A percentile compares a stretch with the other conserved stretches of the same genome.
Evolutionary conservation across 2,113 vertebrate species (phyloP).

Genomic region (Cheilinus undulatus): DNA sequence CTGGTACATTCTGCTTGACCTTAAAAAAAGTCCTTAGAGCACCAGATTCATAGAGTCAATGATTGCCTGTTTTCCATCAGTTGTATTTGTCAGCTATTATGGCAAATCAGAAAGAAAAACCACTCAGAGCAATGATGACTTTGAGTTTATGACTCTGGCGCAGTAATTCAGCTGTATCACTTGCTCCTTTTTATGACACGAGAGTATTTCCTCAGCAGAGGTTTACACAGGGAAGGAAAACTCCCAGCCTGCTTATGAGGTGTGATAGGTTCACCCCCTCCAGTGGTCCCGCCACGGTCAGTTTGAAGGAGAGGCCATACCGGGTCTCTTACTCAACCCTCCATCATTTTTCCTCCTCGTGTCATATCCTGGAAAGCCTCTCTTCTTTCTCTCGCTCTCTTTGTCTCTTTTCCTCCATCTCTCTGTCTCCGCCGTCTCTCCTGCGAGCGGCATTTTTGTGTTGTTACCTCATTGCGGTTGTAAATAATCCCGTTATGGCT

Average conservation of each 20-base stretch:
- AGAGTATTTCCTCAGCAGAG: slow-evolving; percentile 27
- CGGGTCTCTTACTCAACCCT: slow-evolving; percentile 39
- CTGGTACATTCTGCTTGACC: neutral
- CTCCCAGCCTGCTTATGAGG: slow-evolving; percentile 41
- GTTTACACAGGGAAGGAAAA: slow-evolving; percentile 42
- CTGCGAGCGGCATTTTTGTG: slow-evolving; percentile 81
- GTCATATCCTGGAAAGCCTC: slow-evolving; percentile 27
- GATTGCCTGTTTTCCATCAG: neutral
- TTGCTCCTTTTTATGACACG: slow-evolving; percentile 31
- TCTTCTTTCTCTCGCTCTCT: slow-evolving; percentile 23
- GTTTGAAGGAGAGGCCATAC: slow-evolving; percentile 51
- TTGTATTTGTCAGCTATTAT: neutral
- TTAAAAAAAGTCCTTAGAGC: neutral
- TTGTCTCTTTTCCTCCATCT: slow-evolving; percentile 39
- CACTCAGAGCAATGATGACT: neutral
- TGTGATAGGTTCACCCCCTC: slow-evolving; percentile 28
- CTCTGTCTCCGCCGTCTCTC: slow-evolving; percentile 51
- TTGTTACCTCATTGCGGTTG: slow-evolving; percentile 81
- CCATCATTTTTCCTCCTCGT: slow-evolving; percentile 13
- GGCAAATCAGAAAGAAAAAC: neutral
- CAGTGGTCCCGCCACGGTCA: neutral
- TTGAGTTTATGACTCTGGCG: slow-evolving; percentile 9
- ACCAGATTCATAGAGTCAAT: neutral
- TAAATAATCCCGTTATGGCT: slow-evolving; percentile 84
- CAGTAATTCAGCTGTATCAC: slow-evolving; percentile 23